These are phyloP conservation scores for Nematopogon swammerdamellus DNA, from an alignment of 2,888 invertebrate genomes.

Conservation along the genomic window DNA sequence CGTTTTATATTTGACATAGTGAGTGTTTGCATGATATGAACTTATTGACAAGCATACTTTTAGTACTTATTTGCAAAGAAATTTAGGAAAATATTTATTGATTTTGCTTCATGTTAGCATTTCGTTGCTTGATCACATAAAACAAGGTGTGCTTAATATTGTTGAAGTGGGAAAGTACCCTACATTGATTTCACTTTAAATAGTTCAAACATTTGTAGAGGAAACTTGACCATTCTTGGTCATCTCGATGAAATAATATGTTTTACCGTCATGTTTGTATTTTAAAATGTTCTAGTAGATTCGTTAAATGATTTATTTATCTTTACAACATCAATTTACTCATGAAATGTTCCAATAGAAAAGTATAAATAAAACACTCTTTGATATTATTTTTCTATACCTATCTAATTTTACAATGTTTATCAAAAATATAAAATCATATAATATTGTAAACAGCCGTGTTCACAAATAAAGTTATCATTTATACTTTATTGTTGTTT, in stretches of 20 bases:
- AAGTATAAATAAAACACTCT: slow-evolving; percentile 48
- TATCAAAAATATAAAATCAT: slow-evolving; percentile 46
- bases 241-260: too few relatives aligned
- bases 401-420: slow-evolving; percentile 49
- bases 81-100: neutral
- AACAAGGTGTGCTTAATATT: too few relatives aligned
- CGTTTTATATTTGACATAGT: neutral
- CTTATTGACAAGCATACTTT: neutral
- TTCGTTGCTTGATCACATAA: neutral
- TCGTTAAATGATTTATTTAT: too few relatives aligned
- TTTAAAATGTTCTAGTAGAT: too few relatives aligned
- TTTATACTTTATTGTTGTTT: neutral
- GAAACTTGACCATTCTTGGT: too few relatives aligned
- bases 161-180: too few relatives aligned
- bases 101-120: neutral
- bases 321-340: slow-evolving; percentile 18
- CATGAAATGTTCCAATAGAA: slow-evolving; percentile 19
- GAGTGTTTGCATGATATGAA: neutral
- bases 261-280: too few relatives aligned
- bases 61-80: neutral
- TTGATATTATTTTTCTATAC: slow-evolving; percentile 57
- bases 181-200: too few relatives aligned
- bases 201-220: too few relatives aligned
- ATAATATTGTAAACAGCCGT: slow-evolving; percentile 45
- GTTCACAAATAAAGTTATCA: slow-evolving; percentile 42